Conservation (phyloP, 2,888 invertebrate species). For the Apomyelois bistriatella region DNA sequence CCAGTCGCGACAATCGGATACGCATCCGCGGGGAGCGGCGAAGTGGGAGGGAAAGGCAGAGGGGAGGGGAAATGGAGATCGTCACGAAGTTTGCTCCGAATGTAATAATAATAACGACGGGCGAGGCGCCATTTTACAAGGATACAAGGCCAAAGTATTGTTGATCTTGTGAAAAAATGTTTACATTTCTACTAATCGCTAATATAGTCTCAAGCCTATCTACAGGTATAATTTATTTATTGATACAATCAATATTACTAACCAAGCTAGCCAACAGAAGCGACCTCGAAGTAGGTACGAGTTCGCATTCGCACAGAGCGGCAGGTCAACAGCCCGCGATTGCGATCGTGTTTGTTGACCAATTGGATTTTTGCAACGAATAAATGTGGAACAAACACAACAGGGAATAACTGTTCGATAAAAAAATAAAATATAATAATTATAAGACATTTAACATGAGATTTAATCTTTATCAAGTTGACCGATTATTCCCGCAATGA, state of each 20-base stretch:
- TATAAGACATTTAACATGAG: constrained; percentile 7
- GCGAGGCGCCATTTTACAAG: constrained; percentile 78
- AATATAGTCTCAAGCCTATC: constrained; percentile 22
- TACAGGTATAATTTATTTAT: background rate
- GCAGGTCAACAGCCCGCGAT: constrained; percentile 73
- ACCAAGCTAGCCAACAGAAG: constrained; percentile 33
- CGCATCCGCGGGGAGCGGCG: constrained; percentile 72
- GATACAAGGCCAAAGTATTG: constrained; percentile 74
- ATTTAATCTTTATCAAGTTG: constrained; percentile 50
- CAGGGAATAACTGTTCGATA: background rate
- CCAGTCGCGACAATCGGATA: constrained; percentile 78
- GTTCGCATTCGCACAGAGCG: constrained; percentile 49
- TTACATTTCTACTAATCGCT: constrained; percentile 27
- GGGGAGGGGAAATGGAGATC: constrained; percentile 69
- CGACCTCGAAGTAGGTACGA: constrained; percentile 41
- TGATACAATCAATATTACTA: constrained; percentile 22
- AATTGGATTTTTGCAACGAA: constrained; percentile 54
- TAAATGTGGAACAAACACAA: constrained; percentile 14
- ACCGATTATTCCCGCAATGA: constrained; percentile 74
- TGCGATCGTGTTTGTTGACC: constrained; percentile 60
- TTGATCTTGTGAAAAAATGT: constrained; percentile 51
- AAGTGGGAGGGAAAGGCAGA: constrained; percentile 33
- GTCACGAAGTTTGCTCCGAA: constrained; percentile 78
- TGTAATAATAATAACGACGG: constrained; percentile 75
- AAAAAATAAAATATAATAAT: background rate